Conservation (phyloP, 2,113 vertebrate genomes). For the Sisor rabdophorus region DNA sequence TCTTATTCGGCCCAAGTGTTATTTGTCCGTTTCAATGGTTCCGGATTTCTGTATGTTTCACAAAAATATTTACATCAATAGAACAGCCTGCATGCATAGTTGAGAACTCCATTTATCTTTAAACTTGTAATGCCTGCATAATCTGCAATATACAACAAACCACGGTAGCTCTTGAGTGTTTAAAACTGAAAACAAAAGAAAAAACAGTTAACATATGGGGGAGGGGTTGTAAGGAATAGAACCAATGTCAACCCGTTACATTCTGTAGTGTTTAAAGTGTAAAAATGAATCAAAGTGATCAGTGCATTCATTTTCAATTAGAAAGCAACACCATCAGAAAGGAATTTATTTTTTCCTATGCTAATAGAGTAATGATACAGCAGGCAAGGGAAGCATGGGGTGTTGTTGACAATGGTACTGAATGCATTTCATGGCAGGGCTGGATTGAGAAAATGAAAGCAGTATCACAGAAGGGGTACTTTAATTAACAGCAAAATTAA, state of each 20-base stretch:
- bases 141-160: constrained; percentile 43
- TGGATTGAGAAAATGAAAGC: constrained; percentile 35
- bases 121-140: constrained; percentile 36
- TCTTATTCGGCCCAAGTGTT: constrained; percentile 29
- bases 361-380: constrained; percentile 59
- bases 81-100: constrained; percentile 33
- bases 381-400: constrained; percentile 37
- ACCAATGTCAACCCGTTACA: constrained; percentile 46
- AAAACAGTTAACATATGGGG: constrained; percentile 38
- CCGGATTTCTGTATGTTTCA: constrained; percentile 39
- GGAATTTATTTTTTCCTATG: constrained; percentile 72
- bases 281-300: constrained; percentile 67
- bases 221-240: constrained; percentile 45
- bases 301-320: constrained; percentile 65
- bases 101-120: constrained; percentile 39
- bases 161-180: constrained; percentile 50
- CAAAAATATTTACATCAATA: constrained; percentile 55
- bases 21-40: constrained; percentile 41
- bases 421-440: constrained; percentile 11
- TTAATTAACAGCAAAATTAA: constrained; percentile 73
- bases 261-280: constrained; percentile 68
- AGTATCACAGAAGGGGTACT: constrained; percentile 58
- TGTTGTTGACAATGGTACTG: constrained; percentile 24
- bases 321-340: constrained; percentile 56
- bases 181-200: constrained; percentile 55